These are phyloP conservation scores for Sycophila sp. DNA, from an alignment of 1,140 invertebrate species.

Conservation along the genomic window DNA sequence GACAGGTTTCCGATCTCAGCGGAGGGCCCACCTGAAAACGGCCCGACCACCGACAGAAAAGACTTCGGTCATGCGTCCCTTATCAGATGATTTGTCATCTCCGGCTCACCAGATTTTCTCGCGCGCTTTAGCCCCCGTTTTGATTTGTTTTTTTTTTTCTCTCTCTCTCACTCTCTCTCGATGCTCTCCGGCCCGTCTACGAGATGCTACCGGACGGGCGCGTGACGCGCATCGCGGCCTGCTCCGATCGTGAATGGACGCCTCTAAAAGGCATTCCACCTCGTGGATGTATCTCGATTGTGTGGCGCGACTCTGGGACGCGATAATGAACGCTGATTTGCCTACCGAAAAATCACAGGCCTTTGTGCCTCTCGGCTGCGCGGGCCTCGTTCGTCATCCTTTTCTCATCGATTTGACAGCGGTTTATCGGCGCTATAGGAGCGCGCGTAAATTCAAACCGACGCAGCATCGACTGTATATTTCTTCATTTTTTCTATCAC, in stretches of 20 bases:
- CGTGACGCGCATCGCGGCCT: not conserved
- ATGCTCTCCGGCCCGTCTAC: no score
- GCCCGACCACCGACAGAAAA: conserved; percentile 1
- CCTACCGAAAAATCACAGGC: conserved; percentile 11
- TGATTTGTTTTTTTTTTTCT: not conserved
- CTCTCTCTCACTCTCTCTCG: not conserved
- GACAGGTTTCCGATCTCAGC: no score
- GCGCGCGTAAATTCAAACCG: no score
- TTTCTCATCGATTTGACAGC: no score
- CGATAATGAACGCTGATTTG: conserved; percentile 16
- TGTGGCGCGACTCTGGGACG: not conserved
- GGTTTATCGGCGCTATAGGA: not conserved
- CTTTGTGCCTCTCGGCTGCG: not conserved
- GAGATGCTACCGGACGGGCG: conserved; percentile 13
- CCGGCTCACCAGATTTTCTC: conserved; percentile 22
- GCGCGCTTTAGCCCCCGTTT: not conserved
- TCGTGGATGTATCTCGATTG: conserved; percentile 25
- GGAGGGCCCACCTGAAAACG: no score
- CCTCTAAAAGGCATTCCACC: conserved; percentile 23
- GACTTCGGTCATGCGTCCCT: conserved; percentile 40
- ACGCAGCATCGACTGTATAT: no score
- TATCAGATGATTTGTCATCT: conserved; percentile 36
- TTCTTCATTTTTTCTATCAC: no score
- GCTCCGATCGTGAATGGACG: not conserved
- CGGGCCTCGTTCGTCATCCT: not conserved